Conservation (phyloP, 2,113 vertebrate genomes). For the Oreotrochilus melanogaster region DNA sequence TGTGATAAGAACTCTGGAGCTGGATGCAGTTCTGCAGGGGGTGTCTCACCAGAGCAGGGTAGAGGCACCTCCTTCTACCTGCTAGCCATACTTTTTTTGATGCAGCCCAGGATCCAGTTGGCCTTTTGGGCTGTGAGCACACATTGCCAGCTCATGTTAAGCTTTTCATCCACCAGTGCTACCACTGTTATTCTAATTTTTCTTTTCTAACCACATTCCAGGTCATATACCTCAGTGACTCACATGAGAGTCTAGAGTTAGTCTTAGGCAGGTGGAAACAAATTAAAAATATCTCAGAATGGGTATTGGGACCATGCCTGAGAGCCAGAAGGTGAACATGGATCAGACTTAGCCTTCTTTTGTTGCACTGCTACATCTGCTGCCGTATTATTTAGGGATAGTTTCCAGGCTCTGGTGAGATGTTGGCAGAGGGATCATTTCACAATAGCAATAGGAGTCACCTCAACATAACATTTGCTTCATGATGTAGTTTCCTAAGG, state of each 20-base stretch:
- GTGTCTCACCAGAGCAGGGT: too few relatives aligned
- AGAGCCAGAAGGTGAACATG: background rate
- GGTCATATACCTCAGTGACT: background rate
- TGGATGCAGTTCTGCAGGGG: too few relatives aligned
- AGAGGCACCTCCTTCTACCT: too few relatives aligned
- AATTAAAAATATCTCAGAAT: background rate
- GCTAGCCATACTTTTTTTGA: too few relatives aligned
- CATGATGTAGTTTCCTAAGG: background rate
- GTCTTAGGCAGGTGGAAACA: background rate
- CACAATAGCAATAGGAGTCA: background rate
- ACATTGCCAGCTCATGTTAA: too few relatives aligned
- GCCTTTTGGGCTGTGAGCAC: too few relatives aligned
- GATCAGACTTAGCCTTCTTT: background rate
- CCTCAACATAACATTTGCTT: background rate
- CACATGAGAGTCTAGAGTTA: background rate
- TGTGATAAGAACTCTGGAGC: too few relatives aligned
- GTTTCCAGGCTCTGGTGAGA: background rate
- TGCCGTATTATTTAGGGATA: background rate
- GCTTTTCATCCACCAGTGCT: background rate
- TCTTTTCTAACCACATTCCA: background rate
- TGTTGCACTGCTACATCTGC: background rate
- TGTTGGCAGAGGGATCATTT: background rate
- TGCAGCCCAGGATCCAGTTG: too few relatives aligned
- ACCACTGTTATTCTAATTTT: background rate
- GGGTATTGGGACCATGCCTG: background rate